A percentile compares a stretch with the other conserved stretches of the same genome.
Evolutionary conservation across 2,113 vertebrate genomes (phyloP).

Genomic region (Xiphorhynchus elegans): DNA sequence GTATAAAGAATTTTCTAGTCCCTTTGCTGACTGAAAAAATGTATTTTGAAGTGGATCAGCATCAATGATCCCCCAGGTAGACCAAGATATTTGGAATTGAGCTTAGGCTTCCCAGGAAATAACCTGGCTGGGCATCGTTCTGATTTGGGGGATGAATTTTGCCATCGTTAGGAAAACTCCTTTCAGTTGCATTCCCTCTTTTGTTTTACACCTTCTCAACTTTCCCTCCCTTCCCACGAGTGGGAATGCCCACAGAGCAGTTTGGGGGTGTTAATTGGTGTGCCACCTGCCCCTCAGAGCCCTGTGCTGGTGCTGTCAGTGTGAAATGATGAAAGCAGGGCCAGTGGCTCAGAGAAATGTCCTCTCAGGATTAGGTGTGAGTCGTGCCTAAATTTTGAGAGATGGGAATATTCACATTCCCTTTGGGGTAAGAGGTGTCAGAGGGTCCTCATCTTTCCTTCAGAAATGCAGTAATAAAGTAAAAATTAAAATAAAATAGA

Average conservation of each 20-base stretch:
- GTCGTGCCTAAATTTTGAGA: neutral
- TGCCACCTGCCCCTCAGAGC: constrained; percentile 67
- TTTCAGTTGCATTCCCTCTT: neutral
- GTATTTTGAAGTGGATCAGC: neutral
- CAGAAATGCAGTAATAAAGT: neutral
- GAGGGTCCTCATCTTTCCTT: neutral
- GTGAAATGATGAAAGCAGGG: constrained; percentile 73
- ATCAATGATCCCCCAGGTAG: neutral
- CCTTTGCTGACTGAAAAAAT: neutral
- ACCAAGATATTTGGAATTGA: neutral
- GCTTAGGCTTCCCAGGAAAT: neutral
- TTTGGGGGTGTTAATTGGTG: constrained; percentile 74
- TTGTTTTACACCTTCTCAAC: neutral
- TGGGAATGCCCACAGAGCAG: constrained; percentile 5
- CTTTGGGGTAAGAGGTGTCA: neutral
- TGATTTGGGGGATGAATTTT: neutral
- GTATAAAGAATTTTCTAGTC: neutral
- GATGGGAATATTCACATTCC: fast-evolving
- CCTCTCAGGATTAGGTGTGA: neutral
- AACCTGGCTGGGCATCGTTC: neutral
- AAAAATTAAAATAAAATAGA: neutral
- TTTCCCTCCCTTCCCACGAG: neutral
- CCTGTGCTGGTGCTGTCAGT: constrained; percentile 62
- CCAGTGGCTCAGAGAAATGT: constrained; percentile 51
- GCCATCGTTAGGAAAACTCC: neutral